Evolutionary conservation across 2,797 vertebrate species (phyloP).

Genomic region (Enteromius mattozi): DNA sequence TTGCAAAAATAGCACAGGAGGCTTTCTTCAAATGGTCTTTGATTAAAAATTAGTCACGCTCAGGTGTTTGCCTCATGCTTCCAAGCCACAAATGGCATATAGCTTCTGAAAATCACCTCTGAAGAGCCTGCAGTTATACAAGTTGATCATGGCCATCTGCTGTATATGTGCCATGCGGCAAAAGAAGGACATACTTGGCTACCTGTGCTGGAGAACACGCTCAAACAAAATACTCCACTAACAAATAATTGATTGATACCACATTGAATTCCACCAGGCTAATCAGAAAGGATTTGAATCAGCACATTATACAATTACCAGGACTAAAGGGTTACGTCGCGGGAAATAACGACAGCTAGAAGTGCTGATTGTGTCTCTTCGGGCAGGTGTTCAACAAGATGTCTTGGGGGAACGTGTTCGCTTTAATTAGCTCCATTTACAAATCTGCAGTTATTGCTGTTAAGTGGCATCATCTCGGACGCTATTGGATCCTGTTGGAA

Average conservation of each 20-base stretch:
- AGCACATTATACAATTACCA: conserved; percentile 48
- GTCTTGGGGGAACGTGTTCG: conserved; percentile 65
- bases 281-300: conserved; percentile 52
- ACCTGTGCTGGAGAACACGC: neutral
- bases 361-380: conserved; percentile 37
- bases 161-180: neutral
- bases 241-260: conserved; percentile 18
- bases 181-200: neutral
- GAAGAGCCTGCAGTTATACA: neutral
- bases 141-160: conserved; percentile 9
- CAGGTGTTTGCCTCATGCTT: neutral
- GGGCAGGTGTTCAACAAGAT: conserved; percentile 63
- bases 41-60: neutral
- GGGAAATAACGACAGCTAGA: conserved; percentile 16
- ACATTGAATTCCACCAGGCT: conserved; percentile 10
- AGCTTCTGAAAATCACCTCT: neutral
- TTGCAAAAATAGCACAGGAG: neutral
- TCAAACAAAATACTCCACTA: neutral
- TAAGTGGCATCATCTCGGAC: conserved; percentile 64
- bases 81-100: neutral
- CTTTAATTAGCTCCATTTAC: conserved; percentile 71
- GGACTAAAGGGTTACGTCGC: conserved; percentile 8
- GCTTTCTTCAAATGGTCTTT: conserved; percentile 2
- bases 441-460: conserved; percentile 68
- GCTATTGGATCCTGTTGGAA: conserved; percentile 37